A percentile compares a stretch with the other conserved stretches of the same genome.
These are phyloP conservation scores for Heliconius charithonia DNA, from an alignment of 2,888 invertebrate species.

Conservation along the genomic window DNA sequence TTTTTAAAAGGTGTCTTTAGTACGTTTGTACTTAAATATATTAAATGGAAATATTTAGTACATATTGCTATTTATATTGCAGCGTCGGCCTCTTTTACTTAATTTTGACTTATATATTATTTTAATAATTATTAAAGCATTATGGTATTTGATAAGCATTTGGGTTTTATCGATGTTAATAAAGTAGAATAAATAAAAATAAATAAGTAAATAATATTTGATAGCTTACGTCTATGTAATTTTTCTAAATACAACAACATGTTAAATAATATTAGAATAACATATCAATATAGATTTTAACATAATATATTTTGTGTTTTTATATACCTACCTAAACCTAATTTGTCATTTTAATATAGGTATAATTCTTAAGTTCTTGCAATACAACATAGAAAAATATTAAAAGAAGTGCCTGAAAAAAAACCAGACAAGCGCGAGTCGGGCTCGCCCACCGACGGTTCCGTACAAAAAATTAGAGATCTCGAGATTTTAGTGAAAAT, in stretches of 20 bases:
- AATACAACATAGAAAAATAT: too few relatives aligned
- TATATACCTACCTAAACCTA: neutral
- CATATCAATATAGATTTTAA: conserved; percentile 22
- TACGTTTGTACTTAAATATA: conserved; percentile 19
- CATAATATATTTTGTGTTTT: conserved; percentile 4
- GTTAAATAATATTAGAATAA: conserved; percentile 13
- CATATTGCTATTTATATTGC: conserved; percentile 6
- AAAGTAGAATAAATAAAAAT: conserved; percentile 4
- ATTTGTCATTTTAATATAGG: too few relatives aligned
- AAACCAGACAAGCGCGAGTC: too few relatives aligned
- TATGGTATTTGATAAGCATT: conserved; percentile 5
- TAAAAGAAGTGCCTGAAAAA: too few relatives aligned
- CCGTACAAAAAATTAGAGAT: too few relatives aligned
- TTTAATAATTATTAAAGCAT: neutral
- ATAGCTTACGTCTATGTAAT: conserved; percentile 11
- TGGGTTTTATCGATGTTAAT: conserved; percentile 14
- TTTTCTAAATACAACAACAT: conserved; percentile 17
- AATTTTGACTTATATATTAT: conserved; percentile 1
- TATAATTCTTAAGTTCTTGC: too few relatives aligned
- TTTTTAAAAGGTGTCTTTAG: conserved; percentile 14
- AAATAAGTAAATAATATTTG: conserved; percentile 6
- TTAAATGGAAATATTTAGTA: neutral
- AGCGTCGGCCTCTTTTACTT: conserved; percentile 12
- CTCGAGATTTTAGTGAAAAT: too few relatives aligned
- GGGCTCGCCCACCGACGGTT: too few relatives aligned